Evolutionary conservation across 2,113 vertebrate genomes (phyloP), one percentile per base, ranked within the genome.

Genomic region (Apaloderma vittatum): DNA sequence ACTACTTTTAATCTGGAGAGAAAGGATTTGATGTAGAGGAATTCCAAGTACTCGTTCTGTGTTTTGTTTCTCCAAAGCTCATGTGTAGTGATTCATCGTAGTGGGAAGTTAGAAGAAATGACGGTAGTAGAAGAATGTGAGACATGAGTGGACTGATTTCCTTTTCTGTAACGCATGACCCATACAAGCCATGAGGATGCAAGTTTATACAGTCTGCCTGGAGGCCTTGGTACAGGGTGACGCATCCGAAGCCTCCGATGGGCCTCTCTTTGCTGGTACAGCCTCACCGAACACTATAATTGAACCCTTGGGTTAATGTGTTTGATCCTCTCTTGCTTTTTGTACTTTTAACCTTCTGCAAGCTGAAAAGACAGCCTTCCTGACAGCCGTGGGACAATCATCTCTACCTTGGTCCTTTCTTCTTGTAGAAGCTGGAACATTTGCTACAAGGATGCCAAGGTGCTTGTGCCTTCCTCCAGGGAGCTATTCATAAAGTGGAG

Each of bases 381-480:
- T 86, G 14, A 65, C 45, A 84, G 32, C 57, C 0, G 0, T 30
- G 16, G 59, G 72, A 76, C 34, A 12, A 3, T 91, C 52, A 93
- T 14, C 21, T 78, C 46, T 70, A 18, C 66, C 32, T 75, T 66
- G 32, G 9, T 93, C 18, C 72, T 94, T 91, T 91, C 17, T 52
- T 70, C 43, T 87, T 91, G 46, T 92, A 99, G 99, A 98, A 98
- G 57, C 95, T 99, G 95, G 99, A 99, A 96, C 98, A 98, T 88
- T 96, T 99, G 84, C 97, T 97, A 58, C 97, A 94, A 78, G 98
- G 97, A 88, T 99, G 99, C 92, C 97, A 97, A 3, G 96, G 97
- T 19, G 98, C 98, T 68, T 97, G 98, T 79, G 85, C 86, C 62
- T 98, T 99, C 88, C 99, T 99, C 59, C 98, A 98, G 86, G 98